Conservation (phyloP, 2,888 invertebrate genomes). For the Holacanthella duospinosa region DNA sequence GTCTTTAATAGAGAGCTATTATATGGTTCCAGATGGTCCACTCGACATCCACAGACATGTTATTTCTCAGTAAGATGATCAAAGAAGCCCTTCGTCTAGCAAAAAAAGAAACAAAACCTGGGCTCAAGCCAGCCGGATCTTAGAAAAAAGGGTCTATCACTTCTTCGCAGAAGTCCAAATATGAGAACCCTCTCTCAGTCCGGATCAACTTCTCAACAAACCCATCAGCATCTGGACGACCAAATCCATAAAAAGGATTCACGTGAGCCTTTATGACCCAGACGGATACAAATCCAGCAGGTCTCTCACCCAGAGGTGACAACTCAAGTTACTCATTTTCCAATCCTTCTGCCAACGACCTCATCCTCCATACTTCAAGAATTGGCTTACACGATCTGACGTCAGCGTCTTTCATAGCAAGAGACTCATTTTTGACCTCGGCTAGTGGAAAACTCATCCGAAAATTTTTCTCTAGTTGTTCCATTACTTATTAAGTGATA, state of each 20-base stretch:
- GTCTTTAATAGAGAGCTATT: background rate
- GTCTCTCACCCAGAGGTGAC: background rate
- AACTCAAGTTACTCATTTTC: background rate
- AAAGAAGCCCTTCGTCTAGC: background rate
- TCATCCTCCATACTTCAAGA: too few relatives aligned
- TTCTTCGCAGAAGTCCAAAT: constrained; percentile 2
- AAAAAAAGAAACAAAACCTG: background rate
- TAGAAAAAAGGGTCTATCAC: too few relatives aligned
- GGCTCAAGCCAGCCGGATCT: too few relatives aligned
- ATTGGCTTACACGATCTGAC: too few relatives aligned
- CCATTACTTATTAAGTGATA: too few relatives aligned
- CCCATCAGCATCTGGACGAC: constrained; percentile 8
- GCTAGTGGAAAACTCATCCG: too few relatives aligned
- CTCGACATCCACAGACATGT: constrained; percentile 1
- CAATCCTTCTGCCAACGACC: background rate
- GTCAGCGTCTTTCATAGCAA: too few relatives aligned
- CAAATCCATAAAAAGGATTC: background rate
- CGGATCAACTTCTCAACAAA: constrained; percentile 5
- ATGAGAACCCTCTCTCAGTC: constrained; percentile 3
- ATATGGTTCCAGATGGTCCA: constrained; percentile 2
- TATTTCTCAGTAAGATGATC: background rate
- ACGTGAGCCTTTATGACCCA: background rate
- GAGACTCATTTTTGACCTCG: too few relatives aligned
- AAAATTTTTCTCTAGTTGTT: too few relatives aligned
- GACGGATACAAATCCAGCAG: background rate